A percentile compares a stretch with the other conserved stretches of the same genome.
These are phyloP conservation scores for Dicrostonyx torquatus DNA, from an alignment of 2,797 vertebrate species.

Conservation along the genomic window DNA sequence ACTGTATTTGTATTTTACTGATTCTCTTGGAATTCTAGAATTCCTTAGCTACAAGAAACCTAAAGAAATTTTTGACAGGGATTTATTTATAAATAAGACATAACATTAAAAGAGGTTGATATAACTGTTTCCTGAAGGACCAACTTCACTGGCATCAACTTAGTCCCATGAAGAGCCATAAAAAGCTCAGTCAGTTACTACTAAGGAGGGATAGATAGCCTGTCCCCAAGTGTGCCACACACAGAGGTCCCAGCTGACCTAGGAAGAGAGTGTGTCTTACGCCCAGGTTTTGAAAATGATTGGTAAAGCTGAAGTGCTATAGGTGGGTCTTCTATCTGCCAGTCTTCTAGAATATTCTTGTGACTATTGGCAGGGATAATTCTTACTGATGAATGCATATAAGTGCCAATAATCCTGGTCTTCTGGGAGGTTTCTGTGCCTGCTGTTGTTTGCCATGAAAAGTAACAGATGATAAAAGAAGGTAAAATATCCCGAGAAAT, in stretches of 20 bases:
- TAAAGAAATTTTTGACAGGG: not conserved
- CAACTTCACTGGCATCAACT: not conserved
- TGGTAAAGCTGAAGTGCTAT: not conserved
- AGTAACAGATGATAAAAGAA: not conserved
- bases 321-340: not conserved
- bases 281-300: not conserved
- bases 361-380: not conserved
- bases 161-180: not conserved
- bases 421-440: not conserved
- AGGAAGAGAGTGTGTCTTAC: not conserved
- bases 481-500: conserved; percentile 10
- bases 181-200: not conserved
- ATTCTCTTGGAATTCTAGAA: conserved; percentile 9
- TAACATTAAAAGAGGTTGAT: not conserved
- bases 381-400: not conserved
- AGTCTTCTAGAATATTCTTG: conserved; percentile 25
- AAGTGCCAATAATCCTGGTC: conserved; percentile 15
- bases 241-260: not conserved
- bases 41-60: not conserved
- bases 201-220: rapidly evolving
- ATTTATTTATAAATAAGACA: not conserved
- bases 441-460: conserved; percentile 40
- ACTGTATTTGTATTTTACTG: not conserved
- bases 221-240: not conserved
- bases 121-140: not conserved